Percentiles rank a stretch among this genome's conserved stretches.
phyloP scores from a whole-genome alignment of 2,797 vertebrate genomes.

The Syngnathus rostellatus region DNA sequence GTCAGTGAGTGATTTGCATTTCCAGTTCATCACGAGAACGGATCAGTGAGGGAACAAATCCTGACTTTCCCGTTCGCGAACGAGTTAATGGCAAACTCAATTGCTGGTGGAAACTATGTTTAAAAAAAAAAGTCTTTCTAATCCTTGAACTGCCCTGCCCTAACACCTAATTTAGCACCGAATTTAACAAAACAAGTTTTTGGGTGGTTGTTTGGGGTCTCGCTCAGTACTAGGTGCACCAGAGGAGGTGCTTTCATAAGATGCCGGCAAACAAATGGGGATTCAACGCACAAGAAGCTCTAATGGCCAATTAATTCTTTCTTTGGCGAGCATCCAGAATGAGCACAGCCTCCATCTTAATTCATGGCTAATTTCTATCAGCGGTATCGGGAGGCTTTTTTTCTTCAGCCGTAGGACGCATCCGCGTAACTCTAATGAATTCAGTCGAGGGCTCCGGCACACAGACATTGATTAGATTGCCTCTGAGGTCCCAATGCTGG shows the following conservation, averaged over 20 bases:
- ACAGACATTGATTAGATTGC: conserved; percentile 88
- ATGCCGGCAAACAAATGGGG: conserved; percentile 81
- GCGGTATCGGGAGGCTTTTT: conserved; percentile 84
- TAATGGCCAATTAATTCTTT: conserved; percentile 93
- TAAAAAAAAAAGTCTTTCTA: conserved; percentile 33
- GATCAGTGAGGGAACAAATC: too few relatives aligned
- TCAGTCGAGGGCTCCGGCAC: conserved; percentile 75
- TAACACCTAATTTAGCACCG: conserved; percentile 62
- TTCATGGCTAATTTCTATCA: conserved; percentile 95
- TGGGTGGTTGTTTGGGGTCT: conserved; percentile 60
- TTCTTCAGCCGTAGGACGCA: conserved; percentile 77
- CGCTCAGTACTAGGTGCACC: conserved; percentile 63
- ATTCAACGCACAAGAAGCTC: conserved; percentile 89
- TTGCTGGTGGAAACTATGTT: conserved; percentile 5
- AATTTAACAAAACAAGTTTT: conserved; percentile 73
- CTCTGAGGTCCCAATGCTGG: conserved; percentile 73
- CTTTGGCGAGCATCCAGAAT: conserved; percentile 84
- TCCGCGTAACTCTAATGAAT: conserved; percentile 89
- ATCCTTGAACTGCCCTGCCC: conserved; percentile 52
- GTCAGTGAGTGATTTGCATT: too few relatives aligned
- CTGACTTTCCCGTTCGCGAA: too few relatives aligned
- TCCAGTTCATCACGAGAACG: too few relatives aligned
- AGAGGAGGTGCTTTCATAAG: conserved; percentile 79
- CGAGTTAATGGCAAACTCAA: background rate
- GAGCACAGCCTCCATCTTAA: conserved; percentile 83